These are phyloP conservation scores for Nudaria mundana DNA, from an alignment of 2,888 invertebrate species.

Conservation along the genomic window DNA sequence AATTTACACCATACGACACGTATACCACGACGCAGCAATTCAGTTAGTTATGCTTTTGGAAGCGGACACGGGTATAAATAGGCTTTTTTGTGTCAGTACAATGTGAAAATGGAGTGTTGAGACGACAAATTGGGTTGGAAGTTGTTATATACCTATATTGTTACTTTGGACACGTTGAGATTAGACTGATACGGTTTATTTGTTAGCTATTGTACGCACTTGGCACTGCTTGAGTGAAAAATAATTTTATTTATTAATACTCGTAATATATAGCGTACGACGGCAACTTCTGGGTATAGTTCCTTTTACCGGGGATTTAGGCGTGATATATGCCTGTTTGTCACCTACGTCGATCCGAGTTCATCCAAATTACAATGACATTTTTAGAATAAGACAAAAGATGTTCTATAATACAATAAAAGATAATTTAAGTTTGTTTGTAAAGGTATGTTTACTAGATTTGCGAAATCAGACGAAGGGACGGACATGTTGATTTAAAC, in stretches of 20 bases:
- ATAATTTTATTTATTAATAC: too few relatives aligned
- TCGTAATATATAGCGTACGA: too few relatives aligned
- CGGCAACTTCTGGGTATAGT: too few relatives aligned
- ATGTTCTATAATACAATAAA: conserved; percentile 25
- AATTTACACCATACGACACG: conserved; percentile 4
- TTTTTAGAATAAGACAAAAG: conserved; percentile 11
- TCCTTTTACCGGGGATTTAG: too few relatives aligned
- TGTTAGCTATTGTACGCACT: too few relatives aligned
- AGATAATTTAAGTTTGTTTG: conserved; percentile 34
- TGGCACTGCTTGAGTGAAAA: too few relatives aligned
- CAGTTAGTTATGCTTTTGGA: conserved; percentile 38
- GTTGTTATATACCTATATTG: too few relatives aligned
- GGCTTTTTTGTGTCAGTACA: conserved; percentile 34
- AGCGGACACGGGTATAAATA: conserved; percentile 31
- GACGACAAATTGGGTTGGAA: conserved; percentile 23
- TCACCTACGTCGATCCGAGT: conserved; percentile 5
- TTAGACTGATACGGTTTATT: background rate
- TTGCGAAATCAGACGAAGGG: conserved; percentile 35
- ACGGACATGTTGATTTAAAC: conserved; percentile 31
- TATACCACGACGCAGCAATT: conserved; percentile 39
- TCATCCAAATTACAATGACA: conserved; percentile 16
- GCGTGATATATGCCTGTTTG: too few relatives aligned
- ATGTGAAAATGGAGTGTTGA: conserved; percentile 26
- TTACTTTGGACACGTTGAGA: too few relatives aligned
- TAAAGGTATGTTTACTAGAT: conserved; percentile 21